These are phyloP conservation scores for Phymanthus crucifer DNA, from an alignment of 92 coral and sea anemone genomes.

Conservation along the genomic window DNA sequence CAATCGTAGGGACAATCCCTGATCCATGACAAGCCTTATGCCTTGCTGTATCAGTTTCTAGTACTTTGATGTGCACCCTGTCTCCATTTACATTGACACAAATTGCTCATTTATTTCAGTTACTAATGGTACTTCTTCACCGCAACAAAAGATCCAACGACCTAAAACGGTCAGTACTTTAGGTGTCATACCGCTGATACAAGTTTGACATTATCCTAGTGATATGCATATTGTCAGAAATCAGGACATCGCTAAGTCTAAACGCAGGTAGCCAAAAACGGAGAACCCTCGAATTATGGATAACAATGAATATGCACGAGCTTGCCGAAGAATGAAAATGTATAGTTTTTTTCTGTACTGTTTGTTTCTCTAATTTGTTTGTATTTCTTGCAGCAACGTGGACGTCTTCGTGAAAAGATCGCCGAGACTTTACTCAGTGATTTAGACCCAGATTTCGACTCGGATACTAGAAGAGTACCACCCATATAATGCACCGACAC, in stretches of 20 bases:
- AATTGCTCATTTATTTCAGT: background rate
- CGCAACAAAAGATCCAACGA: constrained; percentile 65
- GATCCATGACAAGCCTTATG: constrained; percentile 53
- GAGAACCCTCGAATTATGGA: no score
- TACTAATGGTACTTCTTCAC: constrained; percentile 48
- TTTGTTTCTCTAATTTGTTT: background rate
- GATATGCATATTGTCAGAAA: background rate
- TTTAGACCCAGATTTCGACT: constrained; percentile 48
- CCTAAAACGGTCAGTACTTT: constrained; percentile 60
- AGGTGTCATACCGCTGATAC: background rate
- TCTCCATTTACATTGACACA: no score
- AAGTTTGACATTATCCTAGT: background rate
- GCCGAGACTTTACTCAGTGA: constrained; percentile 61
- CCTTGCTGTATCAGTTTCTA: background rate
- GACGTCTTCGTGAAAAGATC: constrained; percentile 67
- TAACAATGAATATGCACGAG: no score
- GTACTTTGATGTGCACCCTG: no score
- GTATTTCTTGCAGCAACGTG: constrained; percentile 47
- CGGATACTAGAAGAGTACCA: constrained; percentile 46
- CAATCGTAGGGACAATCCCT: constrained; percentile 44
- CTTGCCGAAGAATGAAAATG: no score
- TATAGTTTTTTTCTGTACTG: background rate
- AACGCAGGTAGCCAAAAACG: no score
- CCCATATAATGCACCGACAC: constrained; percentile 5
- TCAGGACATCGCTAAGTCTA: no score